phyloP scores from a whole-genome alignment of 2,113 vertebrate genomes.

The Rousettus leschenaultii region DNA sequence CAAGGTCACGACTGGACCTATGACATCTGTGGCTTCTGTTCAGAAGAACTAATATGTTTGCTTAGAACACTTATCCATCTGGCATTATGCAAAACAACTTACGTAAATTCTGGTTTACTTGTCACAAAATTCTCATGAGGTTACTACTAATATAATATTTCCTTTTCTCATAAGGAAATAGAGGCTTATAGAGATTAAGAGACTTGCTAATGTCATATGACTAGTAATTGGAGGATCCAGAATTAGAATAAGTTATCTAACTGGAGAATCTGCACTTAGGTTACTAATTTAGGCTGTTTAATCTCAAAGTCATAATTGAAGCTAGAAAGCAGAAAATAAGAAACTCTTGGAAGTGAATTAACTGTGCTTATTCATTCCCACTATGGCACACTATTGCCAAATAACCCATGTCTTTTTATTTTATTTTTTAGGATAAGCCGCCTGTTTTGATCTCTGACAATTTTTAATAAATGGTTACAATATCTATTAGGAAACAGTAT shows the following conservation, averaged over 20 bases:
- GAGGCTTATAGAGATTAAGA: neutral
- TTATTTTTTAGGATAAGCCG: neutral
- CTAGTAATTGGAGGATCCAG: neutral
- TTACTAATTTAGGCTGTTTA: neutral
- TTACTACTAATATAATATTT: neutral
- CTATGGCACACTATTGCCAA: neutral
- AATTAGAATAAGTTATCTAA: neutral
- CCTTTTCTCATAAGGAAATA: neutral
- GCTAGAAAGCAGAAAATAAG: neutral
- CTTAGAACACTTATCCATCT: neutral
- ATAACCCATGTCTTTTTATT: neutral
- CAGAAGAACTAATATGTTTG: neutral
- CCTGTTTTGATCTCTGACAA: neutral
- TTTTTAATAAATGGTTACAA: neutral
- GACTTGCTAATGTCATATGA: neutral
- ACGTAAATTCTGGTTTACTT: neutral
- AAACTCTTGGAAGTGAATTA: neutral
- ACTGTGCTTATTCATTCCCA: neutral
- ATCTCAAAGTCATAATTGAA: neutral
- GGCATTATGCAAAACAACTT: neutral
- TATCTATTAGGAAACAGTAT: neutral
- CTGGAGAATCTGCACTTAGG: neutral
- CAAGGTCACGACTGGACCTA: neutral
- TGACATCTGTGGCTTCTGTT: neutral
- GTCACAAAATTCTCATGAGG: neutral